phyloP scores from a whole-genome alignment of 2,797 vertebrate genomes.

The Megalops cyprinoides region DNA sequence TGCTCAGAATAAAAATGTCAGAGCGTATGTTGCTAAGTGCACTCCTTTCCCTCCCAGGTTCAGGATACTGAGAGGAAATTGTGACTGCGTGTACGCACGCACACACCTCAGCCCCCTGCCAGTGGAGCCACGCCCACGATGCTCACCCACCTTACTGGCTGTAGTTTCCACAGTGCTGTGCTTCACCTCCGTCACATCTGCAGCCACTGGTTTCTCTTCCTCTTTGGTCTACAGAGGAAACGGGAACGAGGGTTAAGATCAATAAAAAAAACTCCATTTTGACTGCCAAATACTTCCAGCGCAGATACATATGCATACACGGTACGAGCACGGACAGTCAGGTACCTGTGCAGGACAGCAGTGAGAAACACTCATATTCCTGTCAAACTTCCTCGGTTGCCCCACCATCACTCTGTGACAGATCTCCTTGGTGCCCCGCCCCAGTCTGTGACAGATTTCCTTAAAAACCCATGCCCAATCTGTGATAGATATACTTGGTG shows the following conservation, averaged over 20 bases:
- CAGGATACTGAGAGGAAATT: too few species aligned
- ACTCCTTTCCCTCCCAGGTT: too few species aligned
- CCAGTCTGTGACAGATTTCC: too few species aligned
- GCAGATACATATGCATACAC: not conserved
- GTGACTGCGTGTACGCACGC: too few species aligned
- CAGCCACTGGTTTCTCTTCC: slow-evolving; percentile 61
- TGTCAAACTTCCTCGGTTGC: too few species aligned
- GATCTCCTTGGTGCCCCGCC: not conserved
- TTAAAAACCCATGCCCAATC: too few species aligned
- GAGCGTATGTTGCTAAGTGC: too few species aligned
- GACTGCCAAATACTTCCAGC: not conserved
- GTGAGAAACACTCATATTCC: not conserved
- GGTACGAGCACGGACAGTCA: not conserved
- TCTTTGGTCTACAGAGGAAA: slow-evolving; percentile 78
- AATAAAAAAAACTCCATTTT: not conserved
- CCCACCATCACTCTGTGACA: not conserved
- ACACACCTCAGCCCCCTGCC: not conserved
- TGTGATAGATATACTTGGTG: not conserved
- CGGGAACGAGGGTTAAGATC: slow-evolving; percentile 24
- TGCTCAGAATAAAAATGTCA: too few species aligned
- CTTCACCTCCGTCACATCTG: slow-evolving; percentile 46
- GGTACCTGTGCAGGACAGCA: not conserved
- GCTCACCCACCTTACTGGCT: slow-evolving; percentile 60
- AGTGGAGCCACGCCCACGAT: not conserved
- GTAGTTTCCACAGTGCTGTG: slow-evolving; percentile 45